phyloP scores from a whole-genome alignment of 2,113 vertebrate genomes.

The Coreoperca whiteheadi region DNA sequence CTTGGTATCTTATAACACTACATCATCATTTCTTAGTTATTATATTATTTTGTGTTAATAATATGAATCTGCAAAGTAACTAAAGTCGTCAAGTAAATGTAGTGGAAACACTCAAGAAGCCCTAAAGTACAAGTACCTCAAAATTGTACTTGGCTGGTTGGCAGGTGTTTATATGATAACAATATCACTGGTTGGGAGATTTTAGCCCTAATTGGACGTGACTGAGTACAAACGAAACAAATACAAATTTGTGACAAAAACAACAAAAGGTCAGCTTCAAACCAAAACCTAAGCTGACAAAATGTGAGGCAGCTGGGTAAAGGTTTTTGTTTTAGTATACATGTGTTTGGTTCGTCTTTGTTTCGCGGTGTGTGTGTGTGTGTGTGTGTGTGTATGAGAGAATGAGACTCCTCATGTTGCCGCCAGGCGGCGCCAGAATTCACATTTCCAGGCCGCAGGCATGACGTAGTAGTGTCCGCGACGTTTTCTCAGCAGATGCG shows the following conservation, averaged over 20 bases:
- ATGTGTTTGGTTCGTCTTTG: too few species aligned
- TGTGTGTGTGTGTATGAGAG: too few species aligned
- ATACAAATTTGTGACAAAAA: not conserved
- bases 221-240: too few species aligned
- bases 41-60: too few species aligned
- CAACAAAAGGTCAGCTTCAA: not conserved
- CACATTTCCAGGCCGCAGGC: rapidly evolving
- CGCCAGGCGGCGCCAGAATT: conserved; percentile 41
- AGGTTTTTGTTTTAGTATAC: too few species aligned
- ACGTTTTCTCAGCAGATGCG: conserved; percentile 43
- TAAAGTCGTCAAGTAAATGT: not conserved
- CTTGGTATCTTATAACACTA: not conserved
- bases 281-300: not conserved
- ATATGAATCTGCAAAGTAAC: not conserved
- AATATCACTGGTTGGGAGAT: not conserved
- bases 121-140: not conserved
- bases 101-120: not conserved
- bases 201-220: too few species aligned
- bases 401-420: too few species aligned
- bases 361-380: too few species aligned
- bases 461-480: conserved; percentile 33
- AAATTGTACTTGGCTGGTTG: too few species aligned
- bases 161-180: too few species aligned
- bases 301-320: not conserved
- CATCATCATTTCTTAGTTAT: too few species aligned